Evolutionary conservation across 1,140 invertebrate genomes (phyloP).

Genomic region (Philaenus spumarius): DNA sequence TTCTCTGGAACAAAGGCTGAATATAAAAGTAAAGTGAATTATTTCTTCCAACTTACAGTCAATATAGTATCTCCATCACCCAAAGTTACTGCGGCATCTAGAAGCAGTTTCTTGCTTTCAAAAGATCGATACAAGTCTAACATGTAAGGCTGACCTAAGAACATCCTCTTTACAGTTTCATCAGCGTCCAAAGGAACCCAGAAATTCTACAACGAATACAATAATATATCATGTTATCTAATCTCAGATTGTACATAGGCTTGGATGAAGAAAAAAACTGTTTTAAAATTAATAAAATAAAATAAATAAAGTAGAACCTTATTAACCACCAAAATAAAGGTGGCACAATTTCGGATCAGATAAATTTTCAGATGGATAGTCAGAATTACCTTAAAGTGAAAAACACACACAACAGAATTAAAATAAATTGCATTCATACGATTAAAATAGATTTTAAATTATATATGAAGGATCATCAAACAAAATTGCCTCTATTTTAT

Average conservation of each 20-base stretch:
- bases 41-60: slow-evolving; percentile 38
- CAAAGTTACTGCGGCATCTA: slow-evolving; percentile 43
- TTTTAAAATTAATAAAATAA: slow-evolving; percentile 32
- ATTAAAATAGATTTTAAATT: neutral
- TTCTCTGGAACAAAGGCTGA: too few relatives aligned
- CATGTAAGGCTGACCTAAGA: slow-evolving; percentile 41
- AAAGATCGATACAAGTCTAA: slow-evolving; percentile 47
- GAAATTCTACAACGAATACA: slow-evolving; percentile 31
- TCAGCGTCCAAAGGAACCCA: slow-evolving; percentile 34
- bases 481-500: neutral
- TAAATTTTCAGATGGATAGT: too few relatives aligned
- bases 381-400: too few relatives aligned
- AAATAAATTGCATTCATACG: neutral
- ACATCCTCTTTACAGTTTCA: slow-evolving; percentile 40
- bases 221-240: too few relatives aligned
- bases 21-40: too few relatives aligned
- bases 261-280: slow-evolving; percentile 31
- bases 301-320: slow-evolving; percentile 9
- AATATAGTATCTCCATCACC: slow-evolving; percentile 50
- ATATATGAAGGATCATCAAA: neutral
- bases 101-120: slow-evolving; percentile 43
- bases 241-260: too few relatives aligned
- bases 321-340: too few relatives aligned
- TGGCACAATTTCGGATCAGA: too few relatives aligned
- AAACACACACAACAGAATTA: neutral